Evolutionary conservation across 2,888 invertebrate genomes (phyloP), one percentile per base, ranked within the genome.

Genomic region (Vanessa cardui): DNA sequence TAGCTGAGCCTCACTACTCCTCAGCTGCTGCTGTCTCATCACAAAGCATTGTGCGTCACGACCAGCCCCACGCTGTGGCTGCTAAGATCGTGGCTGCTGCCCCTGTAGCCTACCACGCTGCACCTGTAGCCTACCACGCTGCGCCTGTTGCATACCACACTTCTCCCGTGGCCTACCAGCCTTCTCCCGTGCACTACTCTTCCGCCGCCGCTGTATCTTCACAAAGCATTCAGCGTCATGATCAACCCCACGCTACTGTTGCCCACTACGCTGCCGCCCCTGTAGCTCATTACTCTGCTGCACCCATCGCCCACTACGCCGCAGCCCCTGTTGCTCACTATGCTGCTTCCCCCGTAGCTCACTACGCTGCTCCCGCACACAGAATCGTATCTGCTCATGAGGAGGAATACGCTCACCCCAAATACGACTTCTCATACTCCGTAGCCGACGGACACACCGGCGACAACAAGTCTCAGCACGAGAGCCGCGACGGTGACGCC

Each of bases 201-300:
- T 74, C 83, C 4, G 79, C 78, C 26, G 75, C 80, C 6, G 75
- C 71, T 6, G 66, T 79, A 0, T 77, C 75, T 52, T 76, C 93
- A 72, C 89, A 94, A 75, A 92, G 82, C 63, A 94, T 94, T 20
- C 86, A 93, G 75, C 94, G 88, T 65, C 86, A 84, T 75, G 88
- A 87, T 82, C 64, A 64, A 6, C 50, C 50, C 15, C 45, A 31
- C 21, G 73, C 45, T 85, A 72, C 79, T 65, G 73, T 77, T 15
- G 75, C 80, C 77, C n/a, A n/a, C n/a, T n/a, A n/a, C n/a, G n/a
- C 26, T 26, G 26, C 5, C 5, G 26, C 26, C 26, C 26, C 26
- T 5, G 5, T 26, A 5, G 5, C 26, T 5, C 26, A 26, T 5
- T 26, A 26, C 26, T 3, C 26, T 26, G 26, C 26, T 26, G 26